Conservation (phyloP, 2,113 vertebrate genomes). For the Sakesphorus luctuosus region DNA sequence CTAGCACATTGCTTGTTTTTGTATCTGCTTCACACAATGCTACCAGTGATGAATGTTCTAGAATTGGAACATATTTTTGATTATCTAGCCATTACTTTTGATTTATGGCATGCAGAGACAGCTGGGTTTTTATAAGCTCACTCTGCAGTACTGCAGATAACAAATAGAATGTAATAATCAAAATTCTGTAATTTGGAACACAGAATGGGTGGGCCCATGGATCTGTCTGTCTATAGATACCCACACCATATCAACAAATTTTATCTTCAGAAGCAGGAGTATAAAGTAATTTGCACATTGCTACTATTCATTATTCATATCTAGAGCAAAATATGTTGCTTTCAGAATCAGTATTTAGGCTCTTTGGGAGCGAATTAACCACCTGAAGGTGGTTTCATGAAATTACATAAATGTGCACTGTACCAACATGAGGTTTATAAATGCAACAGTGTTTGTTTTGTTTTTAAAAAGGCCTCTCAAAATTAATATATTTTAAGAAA, state of each 20-base stretch:
- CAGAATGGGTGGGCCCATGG: slow-evolving; percentile 1
- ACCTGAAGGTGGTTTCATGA: not conserved
- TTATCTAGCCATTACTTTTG: slow-evolving; percentile 71
- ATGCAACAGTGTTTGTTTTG: not conserved
- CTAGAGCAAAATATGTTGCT: not conserved
- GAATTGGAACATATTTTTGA: slow-evolving; percentile 68
- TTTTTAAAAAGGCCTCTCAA: not conserved
- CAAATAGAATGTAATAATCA: slow-evolving; percentile 64
- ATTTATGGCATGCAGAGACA: slow-evolving; percentile 62
- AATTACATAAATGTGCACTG: not conserved
- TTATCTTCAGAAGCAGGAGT: slow-evolving; percentile 33
- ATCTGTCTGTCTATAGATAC: slow-evolving; percentile 25
- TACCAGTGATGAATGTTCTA: slow-evolving; percentile 65
- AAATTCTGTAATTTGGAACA: slow-evolving; percentile 42
- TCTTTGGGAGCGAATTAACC: not conserved
- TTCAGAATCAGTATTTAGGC: slow-evolving; percentile 5
- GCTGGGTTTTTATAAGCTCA: slow-evolving; percentile 66
- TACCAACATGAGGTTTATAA: not conserved
- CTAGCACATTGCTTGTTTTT: slow-evolving; percentile 35
- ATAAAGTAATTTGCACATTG: slow-evolving; percentile 40
- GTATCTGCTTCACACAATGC: slow-evolving; percentile 40
- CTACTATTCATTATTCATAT: slow-evolving; percentile 41
- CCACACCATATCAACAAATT: slow-evolving; percentile 17
- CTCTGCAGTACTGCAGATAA: slow-evolving; percentile 68
- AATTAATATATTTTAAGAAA: not conserved